Evolutionary conservation across 2,113 vertebrate genomes (phyloP).

Genomic region (Gulo gulo): DNA sequence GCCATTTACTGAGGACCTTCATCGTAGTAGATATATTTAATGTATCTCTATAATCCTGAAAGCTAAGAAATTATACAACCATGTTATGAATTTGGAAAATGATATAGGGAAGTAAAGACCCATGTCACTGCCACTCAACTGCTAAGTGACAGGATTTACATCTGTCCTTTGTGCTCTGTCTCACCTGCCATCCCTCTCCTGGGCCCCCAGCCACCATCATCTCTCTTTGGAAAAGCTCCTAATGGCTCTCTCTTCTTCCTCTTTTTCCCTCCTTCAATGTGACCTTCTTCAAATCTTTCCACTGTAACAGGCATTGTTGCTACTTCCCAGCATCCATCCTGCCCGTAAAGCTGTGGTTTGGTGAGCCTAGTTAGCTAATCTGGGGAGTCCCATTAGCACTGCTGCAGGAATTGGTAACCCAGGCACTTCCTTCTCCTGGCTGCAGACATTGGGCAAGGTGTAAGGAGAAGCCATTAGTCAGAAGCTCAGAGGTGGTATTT

Average conservation of each 20-base stretch:
- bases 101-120: background rate
- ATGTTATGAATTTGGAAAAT: background rate
- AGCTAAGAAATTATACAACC: background rate
- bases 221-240: background rate
- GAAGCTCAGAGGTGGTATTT: background rate
- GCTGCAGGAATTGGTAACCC: background rate
- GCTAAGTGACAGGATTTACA: background rate
- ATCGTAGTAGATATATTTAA: background rate
- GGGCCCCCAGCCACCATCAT: background rate
- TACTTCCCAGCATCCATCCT: background rate
- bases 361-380: background rate
- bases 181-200: background rate
- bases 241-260: background rate
- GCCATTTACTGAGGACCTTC: background rate
- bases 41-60: background rate
- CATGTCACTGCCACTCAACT: background rate
- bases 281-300: background rate
- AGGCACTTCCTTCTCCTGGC: background rate
- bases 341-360: fast-evolving
- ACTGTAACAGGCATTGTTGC: background rate
- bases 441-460: background rate
- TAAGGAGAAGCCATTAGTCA: background rate
- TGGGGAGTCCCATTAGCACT: background rate
- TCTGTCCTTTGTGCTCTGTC: background rate
- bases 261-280: background rate